phyloP scores from a whole-genome alignment of 2,888 invertebrate genomes.

The Ophioninae sp. region DNA sequence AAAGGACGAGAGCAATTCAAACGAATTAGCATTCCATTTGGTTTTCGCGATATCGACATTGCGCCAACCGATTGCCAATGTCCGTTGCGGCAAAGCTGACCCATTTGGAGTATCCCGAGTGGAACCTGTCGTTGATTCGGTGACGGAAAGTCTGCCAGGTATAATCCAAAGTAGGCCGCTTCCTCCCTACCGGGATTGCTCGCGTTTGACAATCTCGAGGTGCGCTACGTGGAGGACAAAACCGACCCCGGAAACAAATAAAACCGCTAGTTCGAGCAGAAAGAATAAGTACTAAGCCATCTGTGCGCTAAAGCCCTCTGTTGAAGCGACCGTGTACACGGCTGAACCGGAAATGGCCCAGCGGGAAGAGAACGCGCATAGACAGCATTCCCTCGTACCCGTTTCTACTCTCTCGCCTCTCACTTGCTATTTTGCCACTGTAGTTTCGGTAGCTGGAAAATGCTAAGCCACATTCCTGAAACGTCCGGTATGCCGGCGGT shows the following conservation, averaged over 20 bases:
- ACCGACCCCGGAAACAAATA: neutral
- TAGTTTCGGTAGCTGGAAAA: constrained; percentile 74
- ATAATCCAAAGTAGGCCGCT: too few species aligned
- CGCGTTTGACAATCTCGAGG: neutral
- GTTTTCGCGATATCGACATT: too few species aligned
- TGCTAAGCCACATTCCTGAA: constrained; percentile 79
- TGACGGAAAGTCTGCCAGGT: neutral
- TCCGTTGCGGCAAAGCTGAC: too few species aligned
- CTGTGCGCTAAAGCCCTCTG: constrained; percentile 5
- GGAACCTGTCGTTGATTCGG: too few species aligned
- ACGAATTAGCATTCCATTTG: too few species aligned
- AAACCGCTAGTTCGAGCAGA: neutral
- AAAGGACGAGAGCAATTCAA: too few species aligned
- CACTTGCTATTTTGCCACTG: constrained; percentile 24
- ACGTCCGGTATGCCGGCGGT: constrained; percentile 79
- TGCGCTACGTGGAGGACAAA: neutral
- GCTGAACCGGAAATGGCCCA: constrained; percentile 16
- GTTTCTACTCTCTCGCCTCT: neutral
- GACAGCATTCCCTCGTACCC: constrained; percentile 29
- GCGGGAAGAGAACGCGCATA: constrained; percentile 29
- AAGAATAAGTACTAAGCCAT: constrained; percentile 22
- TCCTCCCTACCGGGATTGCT: neutral
- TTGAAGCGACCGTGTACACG: constrained; percentile 20
- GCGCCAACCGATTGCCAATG: too few species aligned
- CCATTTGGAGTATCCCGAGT: too few species aligned